phyloP scores from a whole-genome alignment of 2,888 invertebrate genomes.

The Tetheella fluctuosa region DNA sequence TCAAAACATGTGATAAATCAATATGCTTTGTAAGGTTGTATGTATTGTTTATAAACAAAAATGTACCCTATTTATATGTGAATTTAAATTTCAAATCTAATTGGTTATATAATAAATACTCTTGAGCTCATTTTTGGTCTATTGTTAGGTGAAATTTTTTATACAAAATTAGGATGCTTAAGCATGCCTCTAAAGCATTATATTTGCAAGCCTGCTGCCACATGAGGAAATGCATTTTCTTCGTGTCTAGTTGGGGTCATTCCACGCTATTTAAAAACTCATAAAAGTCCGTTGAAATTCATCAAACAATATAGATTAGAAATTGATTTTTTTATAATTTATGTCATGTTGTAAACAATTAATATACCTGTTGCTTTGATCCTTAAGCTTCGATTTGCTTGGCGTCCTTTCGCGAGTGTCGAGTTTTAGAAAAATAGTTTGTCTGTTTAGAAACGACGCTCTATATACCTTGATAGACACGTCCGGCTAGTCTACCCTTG shows the following conservation, averaged over 20 bases:
- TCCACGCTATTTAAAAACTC: too few relatives aligned
- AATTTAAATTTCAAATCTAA: conserved; percentile 10
- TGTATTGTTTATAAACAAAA: conserved; percentile 29
- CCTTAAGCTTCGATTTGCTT: not conserved
- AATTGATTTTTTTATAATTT: not conserved
- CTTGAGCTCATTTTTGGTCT: not conserved
- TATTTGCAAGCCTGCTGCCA: too few relatives aligned
- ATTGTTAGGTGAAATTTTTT: not conserved
- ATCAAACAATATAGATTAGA: not conserved
- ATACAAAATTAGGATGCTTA: too few relatives aligned
- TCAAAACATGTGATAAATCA: conserved; percentile 54
- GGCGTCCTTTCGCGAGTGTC: too few relatives aligned
- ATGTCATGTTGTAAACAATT: not conserved
- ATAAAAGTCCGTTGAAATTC: not conserved
- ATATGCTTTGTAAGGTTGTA: conserved; percentile 54
- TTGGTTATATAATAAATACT: conserved; percentile 9
- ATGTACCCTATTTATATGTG: conserved; percentile 16
- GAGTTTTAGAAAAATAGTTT: too few relatives aligned
- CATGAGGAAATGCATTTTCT: not conserved
- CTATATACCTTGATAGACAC: too few relatives aligned
- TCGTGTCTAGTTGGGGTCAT: not conserved
- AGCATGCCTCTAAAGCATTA: too few relatives aligned
- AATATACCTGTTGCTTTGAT: not conserved
- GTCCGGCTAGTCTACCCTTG: too few relatives aligned
- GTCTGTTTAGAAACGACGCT: too few relatives aligned